Percentiles rank a stretch among this genome's conserved stretches.
These are phyloP conservation scores for Drosophila conformis DNA, from an alignment of 2,888 invertebrate species.

Conservation along the genomic window DNA sequence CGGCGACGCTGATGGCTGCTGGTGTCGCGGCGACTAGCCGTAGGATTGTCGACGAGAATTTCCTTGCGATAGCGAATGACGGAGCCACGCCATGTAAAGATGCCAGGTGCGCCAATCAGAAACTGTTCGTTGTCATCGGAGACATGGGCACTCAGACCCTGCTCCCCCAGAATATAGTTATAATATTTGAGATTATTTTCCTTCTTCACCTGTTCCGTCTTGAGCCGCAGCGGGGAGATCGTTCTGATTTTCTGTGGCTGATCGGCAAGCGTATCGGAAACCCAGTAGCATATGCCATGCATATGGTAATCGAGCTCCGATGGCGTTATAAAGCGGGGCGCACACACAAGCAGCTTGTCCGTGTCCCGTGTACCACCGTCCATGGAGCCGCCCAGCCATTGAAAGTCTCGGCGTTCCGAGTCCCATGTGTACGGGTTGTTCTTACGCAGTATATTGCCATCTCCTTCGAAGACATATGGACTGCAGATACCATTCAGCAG, in stretches of 20 bases:
- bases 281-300: constrained; percentile 85
- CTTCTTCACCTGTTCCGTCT: constrained; percentile 73
- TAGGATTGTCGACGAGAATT: too few relatives aligned
- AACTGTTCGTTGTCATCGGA: too few relatives aligned
- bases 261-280: constrained; percentile 79
- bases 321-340: constrained; percentile 82
- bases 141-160: too few relatives aligned
- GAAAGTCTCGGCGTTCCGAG: constrained; percentile 84
- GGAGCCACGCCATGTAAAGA: too few relatives aligned
- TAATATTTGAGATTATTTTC: constrained; percentile 60
- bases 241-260: constrained; percentile 75
- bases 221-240: constrained; percentile 83
- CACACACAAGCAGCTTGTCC: constrained; percentile 85
- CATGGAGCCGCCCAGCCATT: constrained; percentile 86
- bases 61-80: too few relatives aligned
- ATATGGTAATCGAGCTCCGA: constrained; percentile 79
- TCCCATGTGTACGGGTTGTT: constrained; percentile 79
- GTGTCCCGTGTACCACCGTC: constrained; percentile 84
- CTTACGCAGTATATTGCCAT: constrained; percentile 80
- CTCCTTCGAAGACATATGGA: constrained; percentile 83
- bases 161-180: constrained; percentile 57
- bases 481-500: constrained; percentile 78
- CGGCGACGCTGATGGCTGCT: too few relatives aligned
- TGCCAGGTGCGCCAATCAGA: too few relatives aligned
- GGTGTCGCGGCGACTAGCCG: too few relatives aligned